A percentile compares a stretch with the other conserved stretches of the same genome.
These are phyloP conservation scores for Frieseomelitta varia DNA, from an alignment of 1,140 invertebrate species.

Conservation along the genomic window DNA sequence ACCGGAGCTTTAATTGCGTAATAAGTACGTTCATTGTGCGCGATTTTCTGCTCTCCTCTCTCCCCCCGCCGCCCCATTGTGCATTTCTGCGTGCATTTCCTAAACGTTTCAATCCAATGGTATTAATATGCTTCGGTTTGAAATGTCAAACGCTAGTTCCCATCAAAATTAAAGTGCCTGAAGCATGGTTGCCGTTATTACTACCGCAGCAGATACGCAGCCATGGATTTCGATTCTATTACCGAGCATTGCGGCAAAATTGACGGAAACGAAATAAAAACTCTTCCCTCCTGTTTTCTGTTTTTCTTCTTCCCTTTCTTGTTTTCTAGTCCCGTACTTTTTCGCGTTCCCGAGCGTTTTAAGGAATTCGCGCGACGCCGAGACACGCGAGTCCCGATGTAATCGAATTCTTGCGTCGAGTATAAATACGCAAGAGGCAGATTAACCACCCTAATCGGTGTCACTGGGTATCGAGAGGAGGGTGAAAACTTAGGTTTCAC, in stretches of 20 bases:
- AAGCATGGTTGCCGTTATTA: not conserved
- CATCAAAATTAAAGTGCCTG: constrained; percentile 8
- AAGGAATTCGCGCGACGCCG: too few species aligned
- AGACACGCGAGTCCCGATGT: too few species aligned
- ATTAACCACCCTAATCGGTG: too few species aligned
- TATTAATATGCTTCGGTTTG: constrained; percentile 5
- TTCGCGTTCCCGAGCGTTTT: too few species aligned
- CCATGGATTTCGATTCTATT: not conserved
- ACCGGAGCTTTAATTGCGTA: not conserved
- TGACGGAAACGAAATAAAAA: not conserved
- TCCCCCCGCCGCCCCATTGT: not conserved
- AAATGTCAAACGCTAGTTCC: not conserved
- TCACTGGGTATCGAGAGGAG: too few species aligned
- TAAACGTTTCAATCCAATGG: not conserved
- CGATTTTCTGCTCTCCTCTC: not conserved
- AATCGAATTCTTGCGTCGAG: too few species aligned
- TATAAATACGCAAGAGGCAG: too few species aligned
- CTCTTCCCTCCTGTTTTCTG: not conserved
- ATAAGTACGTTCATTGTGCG: not conserved
- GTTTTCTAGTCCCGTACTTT: too few species aligned
- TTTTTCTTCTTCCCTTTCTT: too few species aligned
- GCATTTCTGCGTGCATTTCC: not conserved
- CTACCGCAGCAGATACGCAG: not conserved
- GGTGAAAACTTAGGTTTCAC: too few species aligned
- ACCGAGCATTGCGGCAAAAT: not conserved